These are phyloP conservation scores for Dromaius novaehollandiae DNA, from an alignment of 2,113 vertebrate species.

Conservation along the genomic window DNA sequence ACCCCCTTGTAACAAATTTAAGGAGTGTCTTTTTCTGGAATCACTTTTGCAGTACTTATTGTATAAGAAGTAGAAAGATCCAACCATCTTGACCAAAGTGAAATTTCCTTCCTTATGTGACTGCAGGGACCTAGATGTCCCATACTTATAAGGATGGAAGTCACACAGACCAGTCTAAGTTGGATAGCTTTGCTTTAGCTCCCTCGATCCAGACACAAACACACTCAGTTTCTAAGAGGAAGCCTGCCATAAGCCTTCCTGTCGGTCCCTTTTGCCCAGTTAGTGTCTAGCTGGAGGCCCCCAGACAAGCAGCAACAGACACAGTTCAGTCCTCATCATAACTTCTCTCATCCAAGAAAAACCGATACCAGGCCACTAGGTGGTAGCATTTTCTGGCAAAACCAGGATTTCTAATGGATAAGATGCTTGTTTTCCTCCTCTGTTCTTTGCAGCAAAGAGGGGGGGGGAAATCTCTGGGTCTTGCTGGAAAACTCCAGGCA, in stretches of 20 bases:
- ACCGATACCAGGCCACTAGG: background rate
- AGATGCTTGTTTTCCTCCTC: background rate
- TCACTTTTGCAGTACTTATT: accelerated
- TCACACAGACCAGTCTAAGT: background rate
- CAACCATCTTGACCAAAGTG: accelerated
- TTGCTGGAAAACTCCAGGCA: background rate
- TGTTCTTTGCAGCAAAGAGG: background rate
- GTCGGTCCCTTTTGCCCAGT: background rate
- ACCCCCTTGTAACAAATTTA: background rate
- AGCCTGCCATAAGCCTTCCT: background rate
- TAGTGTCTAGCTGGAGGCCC: accelerated
- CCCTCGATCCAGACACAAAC: background rate
- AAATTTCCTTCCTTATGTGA: accelerated
- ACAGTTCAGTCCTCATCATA: background rate
- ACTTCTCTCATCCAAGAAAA: background rate
- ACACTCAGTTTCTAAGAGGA: accelerated
- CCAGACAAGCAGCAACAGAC: background rate
- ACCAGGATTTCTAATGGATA: background rate
- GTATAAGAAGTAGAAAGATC: background rate
- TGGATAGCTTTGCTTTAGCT: background rate
- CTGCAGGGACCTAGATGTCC: background rate
- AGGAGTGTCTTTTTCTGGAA: background rate
- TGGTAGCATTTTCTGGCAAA: background rate
- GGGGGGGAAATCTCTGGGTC: background rate
- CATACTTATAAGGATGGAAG: background rate